A percentile compares a stretch with the other conserved stretches of the same genome.
Conservation (phyloP, 1,140 invertebrate genomes). For the Halictus rubicundus region DNA sequence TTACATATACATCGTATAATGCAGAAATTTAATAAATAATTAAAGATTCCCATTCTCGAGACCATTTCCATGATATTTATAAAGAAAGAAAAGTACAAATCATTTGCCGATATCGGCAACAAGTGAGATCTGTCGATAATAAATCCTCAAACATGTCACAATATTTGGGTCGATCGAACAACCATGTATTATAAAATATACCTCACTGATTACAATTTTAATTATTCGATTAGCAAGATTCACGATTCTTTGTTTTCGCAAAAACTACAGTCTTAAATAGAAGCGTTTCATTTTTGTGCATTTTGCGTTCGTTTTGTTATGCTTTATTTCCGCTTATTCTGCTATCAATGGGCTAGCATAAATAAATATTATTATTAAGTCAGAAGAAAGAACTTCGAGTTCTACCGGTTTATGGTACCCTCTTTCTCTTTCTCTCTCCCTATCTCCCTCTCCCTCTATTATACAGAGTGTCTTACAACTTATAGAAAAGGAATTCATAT, state of each 20-base stretch:
- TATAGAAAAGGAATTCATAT: too few relatives aligned
- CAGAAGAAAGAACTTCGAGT: too few relatives aligned
- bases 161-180: background rate
- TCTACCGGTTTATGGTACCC: too few relatives aligned
- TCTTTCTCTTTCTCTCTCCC: too few relatives aligned
- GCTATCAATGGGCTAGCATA: too few relatives aligned
- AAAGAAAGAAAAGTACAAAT: background rate
- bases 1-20: slow-evolving; percentile 45
- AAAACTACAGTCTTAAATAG: background rate
- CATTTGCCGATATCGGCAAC: slow-evolving; percentile 13
- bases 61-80: background rate
- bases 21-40: slow-evolving; percentile 70
- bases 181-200: background rate
- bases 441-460: too few relatives aligned
- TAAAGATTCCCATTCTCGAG: slow-evolving; percentile 44
- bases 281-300: too few relatives aligned
- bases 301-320: too few relatives aligned
- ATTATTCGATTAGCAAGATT: background rate
- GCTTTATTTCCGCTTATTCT: too few relatives aligned
- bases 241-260: background rate
- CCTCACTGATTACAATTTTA: background rate
- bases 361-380: too few relatives aligned
- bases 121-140: slow-evolving; percentile 21
- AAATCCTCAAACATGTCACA: background rate
- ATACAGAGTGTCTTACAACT: too few relatives aligned